These are phyloP conservation scores for Prosapia bicincta DNA, from an alignment of 2,888 invertebrate species.

Conservation along the genomic window DNA sequence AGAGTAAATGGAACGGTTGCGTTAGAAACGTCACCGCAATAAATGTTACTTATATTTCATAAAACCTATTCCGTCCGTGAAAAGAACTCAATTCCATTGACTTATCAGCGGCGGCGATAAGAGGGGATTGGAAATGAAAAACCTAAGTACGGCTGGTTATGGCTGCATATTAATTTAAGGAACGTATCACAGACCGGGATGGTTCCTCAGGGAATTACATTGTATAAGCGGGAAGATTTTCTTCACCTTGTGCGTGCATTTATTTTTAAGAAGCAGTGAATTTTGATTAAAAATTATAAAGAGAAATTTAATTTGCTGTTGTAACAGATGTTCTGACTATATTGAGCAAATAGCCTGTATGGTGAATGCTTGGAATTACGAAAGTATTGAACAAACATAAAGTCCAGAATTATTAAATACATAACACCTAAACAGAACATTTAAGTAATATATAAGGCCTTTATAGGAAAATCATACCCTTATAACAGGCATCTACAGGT, in stretches of 20 bases:
- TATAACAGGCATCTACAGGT: too few species aligned
- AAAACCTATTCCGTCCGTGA: neutral
- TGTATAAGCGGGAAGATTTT: neutral
- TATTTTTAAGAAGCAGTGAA: neutral
- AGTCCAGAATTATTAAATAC: too few species aligned
- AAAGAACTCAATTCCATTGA: neutral
- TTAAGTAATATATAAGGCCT: too few species aligned
- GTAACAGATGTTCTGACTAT: neutral
- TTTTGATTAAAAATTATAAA: neutral
- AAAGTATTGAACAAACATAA: too few species aligned
- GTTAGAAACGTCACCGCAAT: neutral
- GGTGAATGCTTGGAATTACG: too few species aligned
- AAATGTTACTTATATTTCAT: neutral
- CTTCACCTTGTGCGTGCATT: neutral
- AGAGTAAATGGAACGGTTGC: neutral
- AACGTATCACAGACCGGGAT: neutral
- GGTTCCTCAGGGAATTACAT: neutral
- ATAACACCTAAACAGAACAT: too few species aligned
- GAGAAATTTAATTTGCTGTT: neutral
- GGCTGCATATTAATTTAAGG: neutral
- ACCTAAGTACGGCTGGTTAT: neutral
- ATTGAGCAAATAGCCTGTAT: too few species aligned
- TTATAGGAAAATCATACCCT: too few species aligned
- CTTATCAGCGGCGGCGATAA: neutral
- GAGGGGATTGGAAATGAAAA: neutral